phyloP scores from a whole-genome alignment of 2,888 invertebrate genomes.

The Cantharis rufa region DNA sequence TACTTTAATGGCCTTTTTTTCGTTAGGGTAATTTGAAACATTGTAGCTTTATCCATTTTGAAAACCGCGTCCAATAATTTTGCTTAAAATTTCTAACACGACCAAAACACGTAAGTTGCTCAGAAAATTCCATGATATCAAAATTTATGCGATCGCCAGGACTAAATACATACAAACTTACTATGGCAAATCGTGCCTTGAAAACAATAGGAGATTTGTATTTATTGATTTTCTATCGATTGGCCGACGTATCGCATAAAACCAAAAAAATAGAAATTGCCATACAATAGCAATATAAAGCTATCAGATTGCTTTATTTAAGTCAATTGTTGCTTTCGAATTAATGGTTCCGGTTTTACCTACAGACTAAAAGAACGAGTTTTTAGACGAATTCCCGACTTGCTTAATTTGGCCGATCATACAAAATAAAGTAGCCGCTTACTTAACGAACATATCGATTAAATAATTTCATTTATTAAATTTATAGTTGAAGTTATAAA shows the following conservation, averaged over 20 bases:
- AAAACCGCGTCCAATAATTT: background rate
- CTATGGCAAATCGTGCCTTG: constrained; percentile 21
- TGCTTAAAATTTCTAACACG: background rate
- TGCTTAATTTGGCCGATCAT: background rate
- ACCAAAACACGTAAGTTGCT: background rate
- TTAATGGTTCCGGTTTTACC: background rate
- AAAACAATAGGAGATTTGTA: constrained; percentile 27
- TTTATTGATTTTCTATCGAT: constrained; percentile 25
- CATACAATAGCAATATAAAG: constrained; percentile 25
- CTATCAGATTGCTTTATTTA: constrained; percentile 21
- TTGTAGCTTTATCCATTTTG: background rate
- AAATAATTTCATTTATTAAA: background rate
- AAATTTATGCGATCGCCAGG: background rate
- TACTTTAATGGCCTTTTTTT: background rate
- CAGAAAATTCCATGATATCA: background rate
- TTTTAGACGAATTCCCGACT: background rate
- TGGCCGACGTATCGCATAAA: constrained; percentile 21
- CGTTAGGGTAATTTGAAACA: background rate
- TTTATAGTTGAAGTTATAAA: background rate
- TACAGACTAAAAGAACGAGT: background rate
- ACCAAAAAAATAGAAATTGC: constrained; percentile 13
- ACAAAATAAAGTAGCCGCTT: background rate
- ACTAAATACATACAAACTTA: constrained; percentile 13
- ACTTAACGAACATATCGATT: background rate
- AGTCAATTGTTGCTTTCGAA: background rate